phyloP scores from a whole-genome alignment of 2,888 invertebrate genomes.

The Hydropsyche betteni region DNA sequence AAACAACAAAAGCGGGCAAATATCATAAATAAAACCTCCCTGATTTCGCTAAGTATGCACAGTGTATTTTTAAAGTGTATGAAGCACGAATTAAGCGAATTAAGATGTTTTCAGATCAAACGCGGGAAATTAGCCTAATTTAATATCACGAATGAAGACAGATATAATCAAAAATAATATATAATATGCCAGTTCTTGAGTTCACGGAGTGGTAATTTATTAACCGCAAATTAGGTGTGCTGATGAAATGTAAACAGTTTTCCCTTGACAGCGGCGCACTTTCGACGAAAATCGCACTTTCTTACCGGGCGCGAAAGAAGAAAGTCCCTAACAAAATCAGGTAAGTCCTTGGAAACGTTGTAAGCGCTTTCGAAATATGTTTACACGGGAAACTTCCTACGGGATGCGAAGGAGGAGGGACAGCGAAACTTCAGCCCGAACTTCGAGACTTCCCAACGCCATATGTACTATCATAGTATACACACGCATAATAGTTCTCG shows the following conservation, averaged over 20 bases:
- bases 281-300: conserved; percentile 12
- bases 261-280: neutral
- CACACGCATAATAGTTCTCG: neutral
- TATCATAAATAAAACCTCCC: too few relatives aligned
- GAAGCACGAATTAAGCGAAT: too few relatives aligned
- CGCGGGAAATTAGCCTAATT: neutral
- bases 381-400: conserved; percentile 32
- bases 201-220: neutral
- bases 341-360: conserved; percentile 35
- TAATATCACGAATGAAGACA: too few relatives aligned
- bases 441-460: neutral
- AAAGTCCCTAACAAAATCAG: conserved; percentile 29
- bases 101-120: conserved; percentile 4
- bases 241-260: conserved; percentile 31
- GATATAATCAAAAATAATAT: too few relatives aligned
- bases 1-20: too few relatives aligned
- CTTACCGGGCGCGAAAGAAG: conserved; percentile 6
- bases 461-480: neutral
- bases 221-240: conserved; percentile 17
- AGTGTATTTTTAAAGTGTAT: too few relatives aligned
- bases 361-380: conserved; percentile 43
- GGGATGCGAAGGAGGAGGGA: conserved; percentile 2
- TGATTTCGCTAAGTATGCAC: too few relatives aligned
- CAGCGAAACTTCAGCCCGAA: neutral
- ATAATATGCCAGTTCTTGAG: neutral